These are phyloP conservation scores for Ceratina australensis DNA, from an alignment of 1,140 invertebrate genomes.

Conservation along the genomic window DNA sequence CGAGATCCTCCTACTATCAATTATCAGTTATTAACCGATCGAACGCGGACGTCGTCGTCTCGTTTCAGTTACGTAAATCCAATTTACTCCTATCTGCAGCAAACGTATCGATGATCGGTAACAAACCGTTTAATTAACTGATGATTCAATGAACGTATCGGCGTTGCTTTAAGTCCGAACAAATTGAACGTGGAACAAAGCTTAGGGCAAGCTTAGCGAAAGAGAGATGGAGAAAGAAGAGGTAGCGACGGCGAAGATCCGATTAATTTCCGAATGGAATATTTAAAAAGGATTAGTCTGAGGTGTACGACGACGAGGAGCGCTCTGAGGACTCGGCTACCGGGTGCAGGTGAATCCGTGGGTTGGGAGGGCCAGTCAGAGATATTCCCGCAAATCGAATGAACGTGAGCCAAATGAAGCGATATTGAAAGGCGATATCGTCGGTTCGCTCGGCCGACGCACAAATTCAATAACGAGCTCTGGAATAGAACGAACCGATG, in stretches of 20 bases:
- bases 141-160: slow-evolving; percentile 38
- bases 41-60: slow-evolving; percentile 3
- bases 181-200: slow-evolving; percentile 38
- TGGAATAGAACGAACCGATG: slow-evolving; percentile 60
- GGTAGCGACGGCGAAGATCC: slow-evolving; percentile 46
- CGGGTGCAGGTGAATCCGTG: too few relatives aligned
- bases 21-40: slow-evolving; percentile 38
- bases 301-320: slow-evolving; percentile 39
- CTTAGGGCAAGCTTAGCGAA: background rate
- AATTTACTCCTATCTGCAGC: slow-evolving; percentile 28
- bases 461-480: slow-evolving; percentile 71
- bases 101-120: slow-evolving; percentile 31
- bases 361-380: slow-evolving; percentile 52
- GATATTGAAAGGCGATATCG: slow-evolving; percentile 73
- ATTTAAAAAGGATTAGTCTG: slow-evolving; percentile 68
- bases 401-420: slow-evolving; percentile 71
- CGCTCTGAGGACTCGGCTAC: background rate
- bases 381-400: slow-evolving; percentile 71
- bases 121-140: slow-evolving; percentile 47
- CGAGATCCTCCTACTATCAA: slow-evolving; percentile 1
- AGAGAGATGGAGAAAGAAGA: too few relatives aligned
- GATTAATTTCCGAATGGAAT: slow-evolving; percentile 68
- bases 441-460: slow-evolving; percentile 64
- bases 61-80: slow-evolving; percentile 30
- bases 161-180: slow-evolving; percentile 38